Base-by-base conservation (phyloP, 2,888 invertebrate genomes). In the Chironomus riparius region DNA sequence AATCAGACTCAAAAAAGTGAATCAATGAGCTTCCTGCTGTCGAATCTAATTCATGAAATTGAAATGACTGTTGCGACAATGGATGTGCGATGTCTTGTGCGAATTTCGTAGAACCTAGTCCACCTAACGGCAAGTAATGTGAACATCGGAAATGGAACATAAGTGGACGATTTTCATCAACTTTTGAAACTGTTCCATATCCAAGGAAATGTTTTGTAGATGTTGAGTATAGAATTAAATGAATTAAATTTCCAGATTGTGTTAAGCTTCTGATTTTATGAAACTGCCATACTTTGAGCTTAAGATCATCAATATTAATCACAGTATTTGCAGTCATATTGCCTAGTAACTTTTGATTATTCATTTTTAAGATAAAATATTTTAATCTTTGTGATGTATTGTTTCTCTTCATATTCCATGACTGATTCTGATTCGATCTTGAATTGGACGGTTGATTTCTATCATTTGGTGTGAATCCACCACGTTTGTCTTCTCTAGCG, bases 211-310 rank as follows among this genome's bases (percentile, higher is more conserved):
- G 28, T 21, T 24, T 38, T 3, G 28, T 61, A 1, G 12, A 7
- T 4, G 28, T 62, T n/a, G 72, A 73, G 28, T 18, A 73, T 4
- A 73, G 62, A 13, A 73, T 47, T 12, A 73, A 61, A 10, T 61
- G 28, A 13, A 62, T 21, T 21, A 28, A 10, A 12, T 4, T 47
- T 76, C 77, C 77, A 77, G 77, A 77, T 76, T 22, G 77, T 18
- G 77, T 77, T 77, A 77, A 73, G 62, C 68, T 77, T 47, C 70
- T 76, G 61, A 76, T 72, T 77, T 76, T 77, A 65, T 65, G 65
- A 12, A 65, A 22, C 12, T 65, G 65, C 65, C 65, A 65, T 24
- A 65, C 2, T 24, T 65, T 65, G 2, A 65, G 65, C 10, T 65
- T 21, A 5, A 65, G 21, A 0, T 22, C 22, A 4, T 65, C 21